Evolutionary conservation across 1,140 invertebrate genomes (phyloP).

Genomic region (Galendromus occidentalis): DNA sequence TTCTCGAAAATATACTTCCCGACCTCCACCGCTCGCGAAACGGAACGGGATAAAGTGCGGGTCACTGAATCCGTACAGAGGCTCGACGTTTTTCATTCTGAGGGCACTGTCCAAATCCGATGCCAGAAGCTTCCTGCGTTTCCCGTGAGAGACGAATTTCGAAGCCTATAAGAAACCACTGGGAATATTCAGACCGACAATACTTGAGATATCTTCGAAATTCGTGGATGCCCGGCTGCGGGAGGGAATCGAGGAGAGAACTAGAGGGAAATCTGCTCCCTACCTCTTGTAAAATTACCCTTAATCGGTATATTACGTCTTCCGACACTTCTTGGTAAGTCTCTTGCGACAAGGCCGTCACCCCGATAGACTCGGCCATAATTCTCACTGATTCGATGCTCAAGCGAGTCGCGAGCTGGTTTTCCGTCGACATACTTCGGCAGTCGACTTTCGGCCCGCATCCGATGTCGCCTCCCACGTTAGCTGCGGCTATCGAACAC

Average conservation of each 20-base stretch:
- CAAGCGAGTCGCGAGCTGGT: slow-evolving; percentile 12
- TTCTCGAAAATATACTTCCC: slow-evolving; percentile 85
- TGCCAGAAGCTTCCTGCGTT: slow-evolving; percentile 56
- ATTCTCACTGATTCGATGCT: slow-evolving; percentile 64
- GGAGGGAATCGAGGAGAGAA: background rate
- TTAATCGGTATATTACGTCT: slow-evolving; percentile 69
- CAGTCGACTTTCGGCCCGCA: background rate
- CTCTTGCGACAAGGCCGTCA: slow-evolving; percentile 63
- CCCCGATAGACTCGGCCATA: slow-evolving; percentile 70
- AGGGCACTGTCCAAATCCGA: slow-evolving; percentile 69
- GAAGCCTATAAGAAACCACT: slow-evolving; percentile 42
- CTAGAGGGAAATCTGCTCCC: background rate
- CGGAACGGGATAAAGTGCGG: slow-evolving; percentile 74
- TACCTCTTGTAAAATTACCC: slow-evolving; percentile 47
- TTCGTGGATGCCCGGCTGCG: too few species aligned
- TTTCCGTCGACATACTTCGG: background rate
- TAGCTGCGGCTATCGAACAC: too few species aligned
- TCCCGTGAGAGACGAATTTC: slow-evolving; percentile 81
- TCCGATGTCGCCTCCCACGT: too few species aligned
- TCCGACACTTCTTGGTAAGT: slow-evolving; percentile 76
- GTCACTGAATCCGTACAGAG: slow-evolving; percentile 79
- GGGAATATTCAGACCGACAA: too few species aligned
- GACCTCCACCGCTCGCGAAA: slow-evolving; percentile 80
- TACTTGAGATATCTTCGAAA: too few species aligned
- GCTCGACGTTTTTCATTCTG: slow-evolving; percentile 79